phyloP scores from a whole-genome alignment of 2,888 invertebrate genomes.

The Epirrhoe alternata region DNA sequence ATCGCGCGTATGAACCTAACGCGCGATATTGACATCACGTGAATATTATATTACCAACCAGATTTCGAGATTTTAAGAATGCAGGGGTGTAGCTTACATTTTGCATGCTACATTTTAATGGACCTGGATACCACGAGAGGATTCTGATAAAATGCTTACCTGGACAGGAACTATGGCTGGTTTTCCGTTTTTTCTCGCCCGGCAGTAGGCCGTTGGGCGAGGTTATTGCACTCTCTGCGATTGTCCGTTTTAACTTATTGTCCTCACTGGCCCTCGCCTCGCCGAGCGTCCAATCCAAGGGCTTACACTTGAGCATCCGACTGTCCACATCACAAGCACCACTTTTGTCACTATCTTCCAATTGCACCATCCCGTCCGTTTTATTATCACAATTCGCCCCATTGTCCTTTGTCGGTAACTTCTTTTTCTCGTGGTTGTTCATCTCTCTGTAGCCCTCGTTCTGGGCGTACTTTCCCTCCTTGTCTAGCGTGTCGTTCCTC shows the following conservation, averaged over 20 bases:
- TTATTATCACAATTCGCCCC: constrained; percentile 76
- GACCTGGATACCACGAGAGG: background rate
- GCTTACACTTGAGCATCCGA: constrained; percentile 70
- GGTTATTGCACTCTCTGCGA: constrained; percentile 74
- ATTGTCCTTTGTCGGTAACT: constrained; percentile 73
- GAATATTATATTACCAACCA: no score
- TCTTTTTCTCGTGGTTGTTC: constrained; percentile 78
- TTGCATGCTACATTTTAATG: no score
- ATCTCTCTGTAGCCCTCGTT: constrained; percentile 82
- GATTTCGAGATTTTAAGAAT: no score
- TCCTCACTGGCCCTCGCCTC: constrained; percentile 60
- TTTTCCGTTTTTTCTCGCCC: constrained; percentile 87
- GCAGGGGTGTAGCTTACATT: no score
- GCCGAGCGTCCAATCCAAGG: constrained; percentile 74
- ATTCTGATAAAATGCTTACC: constrained; percentile 60
- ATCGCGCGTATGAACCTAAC: no score
- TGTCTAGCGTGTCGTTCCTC: constrained; percentile 84
- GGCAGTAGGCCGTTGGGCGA: constrained; percentile 86
- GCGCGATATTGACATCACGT: no score
- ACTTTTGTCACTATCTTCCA: constrained; percentile 66
- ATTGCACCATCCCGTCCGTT: constrained; percentile 71
- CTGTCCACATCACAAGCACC: constrained; percentile 76
- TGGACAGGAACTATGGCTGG: constrained; percentile 85
- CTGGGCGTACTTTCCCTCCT: constrained; percentile 82
- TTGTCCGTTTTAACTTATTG: constrained; percentile 73